phyloP scores from a whole-genome alignment of 1,140 invertebrate species.

The Agrypnia vestita region DNA sequence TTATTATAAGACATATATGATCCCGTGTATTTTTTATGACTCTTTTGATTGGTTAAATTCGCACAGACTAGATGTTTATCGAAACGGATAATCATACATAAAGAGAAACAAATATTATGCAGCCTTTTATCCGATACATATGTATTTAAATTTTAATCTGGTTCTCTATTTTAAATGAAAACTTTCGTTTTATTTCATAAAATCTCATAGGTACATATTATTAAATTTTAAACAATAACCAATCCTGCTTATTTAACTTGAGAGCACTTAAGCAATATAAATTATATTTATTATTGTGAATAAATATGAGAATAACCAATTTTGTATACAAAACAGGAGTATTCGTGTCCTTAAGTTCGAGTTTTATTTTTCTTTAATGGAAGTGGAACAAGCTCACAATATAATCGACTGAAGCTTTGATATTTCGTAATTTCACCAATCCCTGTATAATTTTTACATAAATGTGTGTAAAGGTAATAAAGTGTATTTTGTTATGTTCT shows the following conservation, averaged over 20 bases:
- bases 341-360: neutral
- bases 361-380: constrained; percentile 24
- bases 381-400: constrained; percentile 7
- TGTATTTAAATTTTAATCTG: neutral
- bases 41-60: too few relatives aligned
- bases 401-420: constrained; percentile 21
- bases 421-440: constrained; percentile 15
- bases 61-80: too few relatives aligned
- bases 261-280: too few relatives aligned
- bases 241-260: too few relatives aligned
- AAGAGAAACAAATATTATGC: too few relatives aligned
- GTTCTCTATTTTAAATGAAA: neutral
- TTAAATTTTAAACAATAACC: too few relatives aligned
- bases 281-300: neutral
- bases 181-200: neutral
- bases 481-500: neutral
- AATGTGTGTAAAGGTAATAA: neutral
- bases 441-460: constrained; percentile 13
- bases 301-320: too few relatives aligned
- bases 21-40: too few relatives aligned
- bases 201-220: too few relatives aligned
- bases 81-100: too few relatives aligned
- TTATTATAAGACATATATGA: too few relatives aligned
- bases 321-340: constrained; percentile 8
- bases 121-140: neutral